Base-by-base conservation (phyloP, 2,888 invertebrate species). In the Agrochola lychnidis region DNA sequence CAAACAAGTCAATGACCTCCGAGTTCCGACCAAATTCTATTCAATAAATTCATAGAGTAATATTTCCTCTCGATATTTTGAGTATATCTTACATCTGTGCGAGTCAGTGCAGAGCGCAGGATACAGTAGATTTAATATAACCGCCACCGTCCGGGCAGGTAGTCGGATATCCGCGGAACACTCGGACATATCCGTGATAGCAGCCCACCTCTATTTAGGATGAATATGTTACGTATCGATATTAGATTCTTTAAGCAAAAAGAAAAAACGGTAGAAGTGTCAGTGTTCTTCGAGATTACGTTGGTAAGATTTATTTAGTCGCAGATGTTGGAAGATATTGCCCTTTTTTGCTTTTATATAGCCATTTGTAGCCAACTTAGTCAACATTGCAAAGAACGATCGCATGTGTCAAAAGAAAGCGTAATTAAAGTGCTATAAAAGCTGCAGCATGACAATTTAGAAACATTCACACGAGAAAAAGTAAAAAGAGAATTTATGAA, bases 71-170 rank as follows among this genome's bases (percentile, higher is more conserved):
- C 71, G 25, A 45, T 75, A 79, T 74, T 70, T 76, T 57, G 25
- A 36, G 14, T 63, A 69, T 71, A 53, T 30, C 51, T 61, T 51
- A 62, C 68, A 79, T 83, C 72, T 82, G 63, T 71, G 70, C 56
- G 66, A 71, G 72, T 57, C 25, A 70, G 63, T 76, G 71, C 72
- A 78, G 67, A 67, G 64, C 14, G 61, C 79, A 79, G 84, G 85
- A 82, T 85, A 82, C 42, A 51, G 59, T 25, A 68, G 78, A 83
- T 84, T 85, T 72, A 79, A 85, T 85, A 74, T 84, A 84, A 87
- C 83, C 75, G 78, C 68, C 71, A 56, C 62, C 80, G 78, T 83
- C 78, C 81, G 82, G 80, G 69, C 79, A 86, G 83, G 86, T 83
- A 87, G 48, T 80, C 79, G 78, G 87, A 87, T 82, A 83, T 88